Evolutionary conservation across 2,113 vertebrate genomes (phyloP), one percentile per base, ranked within the genome.

Genomic region (Coptodon rendalli): DNA sequence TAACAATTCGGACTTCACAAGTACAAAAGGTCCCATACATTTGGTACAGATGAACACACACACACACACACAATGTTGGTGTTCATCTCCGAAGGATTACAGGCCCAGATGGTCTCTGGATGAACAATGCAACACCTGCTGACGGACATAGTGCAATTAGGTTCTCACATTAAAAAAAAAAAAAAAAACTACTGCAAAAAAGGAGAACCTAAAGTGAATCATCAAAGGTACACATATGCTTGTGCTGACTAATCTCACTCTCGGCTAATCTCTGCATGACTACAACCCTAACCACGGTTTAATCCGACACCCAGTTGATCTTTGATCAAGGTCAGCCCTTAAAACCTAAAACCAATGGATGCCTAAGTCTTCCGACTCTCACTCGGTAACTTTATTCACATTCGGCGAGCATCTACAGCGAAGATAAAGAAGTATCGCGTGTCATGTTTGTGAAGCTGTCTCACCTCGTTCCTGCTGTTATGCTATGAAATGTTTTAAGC

Each of bases 111-210:
- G 96, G 96, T 93, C 91, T 83, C 83, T 89, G 89, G 92, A 91
- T 83, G 93, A 96, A 97, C 96, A 97, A 96, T 95, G 89, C 93
- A 94, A 95, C 96, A 96, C 96, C 96, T 96, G 96, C 95, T 90
- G 86, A 91, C 86, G 86, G 87, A 91, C 85, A 76, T 34, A 68
- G 84, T 50, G 80, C 94, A 94, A 93, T 95, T 89, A 94, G 81
- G 48, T 89, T 90, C 45, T 84, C 52, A 9, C 63, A 84, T 66
- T 83, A 85, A 82, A 66, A 82, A 85, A 87, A 40, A 22, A 22
- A 27, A 54, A 68, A 84, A 38, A 38, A 66, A 80, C 52, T 29
- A 57, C 34, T 7, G 61, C 79, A 85, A 87, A 91, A 59, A 53
- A 61, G 79, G 56, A 89, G 86, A 85, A 89, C 24, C 38, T 40